Evolutionary conservation across 1,140 invertebrate species (phyloP).

Genomic region (Lepidurus apus): DNA sequence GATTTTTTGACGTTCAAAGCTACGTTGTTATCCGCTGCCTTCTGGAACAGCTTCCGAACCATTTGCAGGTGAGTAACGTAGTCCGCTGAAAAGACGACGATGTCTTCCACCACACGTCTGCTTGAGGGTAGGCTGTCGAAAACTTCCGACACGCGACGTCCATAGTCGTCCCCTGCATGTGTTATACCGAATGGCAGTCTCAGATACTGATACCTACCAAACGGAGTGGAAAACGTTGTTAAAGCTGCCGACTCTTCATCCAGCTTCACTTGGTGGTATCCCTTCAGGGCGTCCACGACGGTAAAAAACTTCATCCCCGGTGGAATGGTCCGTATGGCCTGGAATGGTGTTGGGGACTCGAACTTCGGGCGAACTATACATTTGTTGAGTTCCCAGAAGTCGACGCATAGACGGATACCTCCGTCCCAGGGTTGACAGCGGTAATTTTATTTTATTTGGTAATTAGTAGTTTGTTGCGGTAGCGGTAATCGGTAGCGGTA

Average conservation of each 20-base stretch:
- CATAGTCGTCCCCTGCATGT: constrained; percentile 10
- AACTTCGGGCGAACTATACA: not conserved
- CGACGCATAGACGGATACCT: constrained; percentile 28
- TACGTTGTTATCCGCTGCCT: too few relatives aligned
- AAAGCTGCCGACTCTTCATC: constrained; percentile 42
- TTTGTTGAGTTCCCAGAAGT: constrained; percentile 5
- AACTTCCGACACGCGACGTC: not conserved
- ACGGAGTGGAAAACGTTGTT: constrained; percentile 47
- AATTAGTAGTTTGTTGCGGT: too few relatives aligned
- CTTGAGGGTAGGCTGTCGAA: constrained; percentile 1
- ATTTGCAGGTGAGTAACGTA: not conserved
- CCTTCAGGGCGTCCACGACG: constrained; percentile 42
- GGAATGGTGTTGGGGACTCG: not conserved
- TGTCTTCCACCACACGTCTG: constrained; percentile 1
- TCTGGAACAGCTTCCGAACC: too few relatives aligned
- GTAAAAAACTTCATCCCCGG: constrained; percentile 40
- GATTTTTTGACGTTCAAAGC: too few relatives aligned
- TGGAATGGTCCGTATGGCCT: constrained; percentile 12
- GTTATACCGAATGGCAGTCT: constrained; percentile 46
- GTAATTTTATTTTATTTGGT: too few relatives aligned
- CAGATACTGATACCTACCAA: constrained; percentile 44
- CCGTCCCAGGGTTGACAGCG: too few relatives aligned
- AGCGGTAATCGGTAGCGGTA: too few relatives aligned
- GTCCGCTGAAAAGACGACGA: not conserved
- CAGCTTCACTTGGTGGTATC: constrained; percentile 48